Evolutionary conservation across 2,113 vertebrate species (phyloP).

Genomic region (Perccottus glenii): DNA sequence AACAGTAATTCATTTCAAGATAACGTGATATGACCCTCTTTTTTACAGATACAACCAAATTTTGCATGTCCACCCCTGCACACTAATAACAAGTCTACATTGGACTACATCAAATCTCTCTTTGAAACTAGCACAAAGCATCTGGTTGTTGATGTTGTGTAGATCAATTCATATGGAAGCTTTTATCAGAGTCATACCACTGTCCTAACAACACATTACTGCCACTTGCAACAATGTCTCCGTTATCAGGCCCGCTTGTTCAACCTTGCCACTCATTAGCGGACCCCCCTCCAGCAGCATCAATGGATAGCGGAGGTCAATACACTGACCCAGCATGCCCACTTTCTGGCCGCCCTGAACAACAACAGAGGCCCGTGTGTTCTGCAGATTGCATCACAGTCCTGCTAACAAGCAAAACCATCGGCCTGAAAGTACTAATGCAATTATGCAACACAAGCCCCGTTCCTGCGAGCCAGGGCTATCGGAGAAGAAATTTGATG

Average conservation of each 20-base stretch:
- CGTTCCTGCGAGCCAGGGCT: conserved; percentile 26
- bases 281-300: conserved; percentile 58
- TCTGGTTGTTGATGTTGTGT: conserved; percentile 18
- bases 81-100: neutral
- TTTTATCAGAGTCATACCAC: conserved; percentile 19
- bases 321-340: conserved; percentile 60
- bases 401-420: conserved; percentile 63
- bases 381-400: conserved; percentile 65
- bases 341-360: conserved; percentile 52
- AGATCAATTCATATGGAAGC: conserved; percentile 15
- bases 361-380: conserved; percentile 70
- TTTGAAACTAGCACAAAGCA: conserved; percentile 19
- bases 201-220: conserved; percentile 34
- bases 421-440: conserved; percentile 69
- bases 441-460: conserved; percentile 72
- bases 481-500: conserved; percentile 52
- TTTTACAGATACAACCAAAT: too few species aligned
- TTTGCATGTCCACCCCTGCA: neutral
- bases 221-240: conserved; percentile 54
- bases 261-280: conserved; percentile 74
- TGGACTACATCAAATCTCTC: conserved; percentile 9
- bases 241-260: conserved; percentile 68
- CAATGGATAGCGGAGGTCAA: conserved; percentile 58
- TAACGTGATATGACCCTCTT: too few species aligned
- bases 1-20: too few species aligned